Conservation (phyloP, 2,113 vertebrate genomes). For the Psettodes erumei region DNA sequence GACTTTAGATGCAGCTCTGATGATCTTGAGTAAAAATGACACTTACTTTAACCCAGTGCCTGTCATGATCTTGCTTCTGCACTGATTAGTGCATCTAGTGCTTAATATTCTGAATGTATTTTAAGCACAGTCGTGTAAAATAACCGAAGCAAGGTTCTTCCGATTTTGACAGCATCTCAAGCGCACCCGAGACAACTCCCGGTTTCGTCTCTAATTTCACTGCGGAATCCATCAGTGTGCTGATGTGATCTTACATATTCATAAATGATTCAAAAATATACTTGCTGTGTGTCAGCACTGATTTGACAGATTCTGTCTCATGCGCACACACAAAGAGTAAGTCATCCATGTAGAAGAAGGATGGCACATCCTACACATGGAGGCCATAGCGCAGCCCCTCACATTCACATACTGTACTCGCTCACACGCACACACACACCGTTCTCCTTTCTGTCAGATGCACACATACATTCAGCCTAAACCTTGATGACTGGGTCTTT, state of each 20-base stretch:
- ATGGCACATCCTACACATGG: slow-evolving; percentile 36
- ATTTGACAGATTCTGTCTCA: slow-evolving; percentile 56
- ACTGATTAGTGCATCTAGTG: not conserved
- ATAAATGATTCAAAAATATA: slow-evolving; percentile 68
- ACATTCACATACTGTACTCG: not conserved
- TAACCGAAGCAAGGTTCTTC: not conserved
- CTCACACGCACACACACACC: slow-evolving; percentile 7
- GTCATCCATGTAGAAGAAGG: slow-evolving; percentile 6
- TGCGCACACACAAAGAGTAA: not conserved
- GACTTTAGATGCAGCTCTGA: slow-evolving; percentile 4
- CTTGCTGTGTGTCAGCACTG: slow-evolving; percentile 60
- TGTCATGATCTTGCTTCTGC: slow-evolving; percentile 14
- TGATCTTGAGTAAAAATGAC: not conserved
- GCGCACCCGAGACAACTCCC: not conserved
- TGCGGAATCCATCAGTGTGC: slow-evolving; percentile 52
- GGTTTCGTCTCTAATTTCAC: slow-evolving; percentile 41
- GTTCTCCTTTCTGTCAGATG: slow-evolving; percentile 7
- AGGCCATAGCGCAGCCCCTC: not conserved
- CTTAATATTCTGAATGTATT: not conserved
- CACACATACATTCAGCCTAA: slow-evolving; percentile 39
- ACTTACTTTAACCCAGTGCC: slow-evolving; percentile 16
- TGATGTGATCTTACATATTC: slow-evolving; percentile 58
- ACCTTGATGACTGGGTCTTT: slow-evolving; percentile 77
- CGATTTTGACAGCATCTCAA: slow-evolving; percentile 39
- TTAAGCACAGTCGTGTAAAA: not conserved